Conservation (phyloP, 2,888 invertebrate genomes). For the Dryadula phaetusa region DNA sequence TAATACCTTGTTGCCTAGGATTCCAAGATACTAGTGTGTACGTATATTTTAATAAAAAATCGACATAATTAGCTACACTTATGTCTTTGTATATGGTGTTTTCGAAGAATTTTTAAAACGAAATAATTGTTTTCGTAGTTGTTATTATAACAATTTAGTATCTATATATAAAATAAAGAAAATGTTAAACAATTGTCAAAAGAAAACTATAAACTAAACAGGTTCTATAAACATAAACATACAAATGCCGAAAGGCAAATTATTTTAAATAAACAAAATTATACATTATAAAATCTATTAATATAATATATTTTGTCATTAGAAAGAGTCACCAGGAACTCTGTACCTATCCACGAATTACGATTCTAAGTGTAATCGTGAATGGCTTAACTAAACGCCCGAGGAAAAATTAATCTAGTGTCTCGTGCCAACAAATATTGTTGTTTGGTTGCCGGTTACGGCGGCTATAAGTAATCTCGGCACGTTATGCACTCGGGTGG, state of each 20-base stretch:
- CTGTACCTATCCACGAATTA: slow-evolving; percentile 23
- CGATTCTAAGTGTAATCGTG: slow-evolving; percentile 39
- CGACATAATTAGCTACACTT: no score
- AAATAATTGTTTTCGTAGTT: no score
- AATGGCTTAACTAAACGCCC: slow-evolving; percentile 63
- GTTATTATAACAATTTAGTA: no score
- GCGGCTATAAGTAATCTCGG: slow-evolving; percentile 78
- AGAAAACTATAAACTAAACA: no score
- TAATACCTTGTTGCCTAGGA: slow-evolving; percentile 1
- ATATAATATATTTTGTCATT: no score
- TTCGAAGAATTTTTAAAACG: no score
- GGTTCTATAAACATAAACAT: no score
- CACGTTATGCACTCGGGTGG: slow-evolving; percentile 76
- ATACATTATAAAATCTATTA: no score
- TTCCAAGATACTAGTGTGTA: not conserved
- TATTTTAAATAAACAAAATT: not conserved
- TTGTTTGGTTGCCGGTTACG: slow-evolving; percentile 72
- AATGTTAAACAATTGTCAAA: no score
- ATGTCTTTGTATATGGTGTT: no score
- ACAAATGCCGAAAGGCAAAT: not conserved
- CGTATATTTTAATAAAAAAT: not conserved
- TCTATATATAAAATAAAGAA: no score
- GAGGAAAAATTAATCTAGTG: slow-evolving; percentile 79
- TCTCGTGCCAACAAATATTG: slow-evolving; percentile 76
- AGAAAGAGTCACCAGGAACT: not conserved